Evolutionary conservation across 2,797 vertebrate species (phyloP), one percentile per base, ranked within the genome.

Genomic region (Cirrhinus mrigala): DNA sequence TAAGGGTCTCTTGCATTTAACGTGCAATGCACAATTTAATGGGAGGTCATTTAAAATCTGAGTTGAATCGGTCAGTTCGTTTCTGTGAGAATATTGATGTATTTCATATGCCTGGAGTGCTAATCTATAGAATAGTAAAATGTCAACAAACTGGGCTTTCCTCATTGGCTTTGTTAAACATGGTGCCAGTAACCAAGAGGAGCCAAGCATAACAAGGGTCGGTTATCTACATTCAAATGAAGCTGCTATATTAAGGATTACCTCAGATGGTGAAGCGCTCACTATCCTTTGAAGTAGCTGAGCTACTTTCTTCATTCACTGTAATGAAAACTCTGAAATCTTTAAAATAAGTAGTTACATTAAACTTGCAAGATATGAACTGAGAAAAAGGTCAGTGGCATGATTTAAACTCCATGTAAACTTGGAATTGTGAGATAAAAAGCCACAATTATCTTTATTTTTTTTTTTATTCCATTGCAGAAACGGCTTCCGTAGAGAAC

Each of bases 131-230:
- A 64, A 75, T n/a, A 52, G 27, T 83, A 37, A 75, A 64, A 75
- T 75, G 70, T 83, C 81, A 83, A 83, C 81, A 83, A 83, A 40
- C 81, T 33, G 24, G 18, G 40, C 24, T 82, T 73, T 74, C 54
- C 56, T 29, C 27, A 52, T 62, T 74, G 71, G 27, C 58, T 75
- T 82, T 73, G 69, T 83, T 74, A 75, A 83, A 74, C 46, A 29
- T 52, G 44, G 14, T 16, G 15, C 33, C 15, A 48, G 54, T 62
- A 52, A 52, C 3, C 44, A 37, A 64, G 14, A 0, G 20, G 70
- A 64, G 58, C 18, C 27, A 3, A 44, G 37, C 15, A n/a, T n/a
- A 60, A 50, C 33, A 44, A 46, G 12, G 20, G 11, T 82, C 12
- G 0, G 37, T 60, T 52, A 60, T 78, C 54, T 40, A 16, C 12